Base-by-base conservation (phyloP, 2,113 vertebrate species). In the Xerus inauris region DNA sequence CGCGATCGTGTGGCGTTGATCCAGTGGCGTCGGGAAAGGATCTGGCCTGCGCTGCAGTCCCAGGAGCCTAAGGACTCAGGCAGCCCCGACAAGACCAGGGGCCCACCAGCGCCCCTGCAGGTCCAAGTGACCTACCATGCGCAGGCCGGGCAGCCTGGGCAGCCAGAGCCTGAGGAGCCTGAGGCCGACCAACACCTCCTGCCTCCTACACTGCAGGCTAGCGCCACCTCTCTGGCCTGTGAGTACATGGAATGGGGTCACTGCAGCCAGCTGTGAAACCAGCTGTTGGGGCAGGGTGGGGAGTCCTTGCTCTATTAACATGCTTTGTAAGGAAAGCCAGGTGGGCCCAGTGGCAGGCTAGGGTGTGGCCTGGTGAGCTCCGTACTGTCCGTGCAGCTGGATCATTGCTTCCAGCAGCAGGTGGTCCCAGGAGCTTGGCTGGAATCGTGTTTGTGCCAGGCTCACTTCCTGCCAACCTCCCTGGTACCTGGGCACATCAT, bases 1-100 rank as follows among this genome's bases (percentile, higher is more conserved):
- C 99, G 99, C 1, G 99, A 99, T 97, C 98, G 99, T 0, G 99
- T 99, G 71, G 99, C 99, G 0, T 97, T 99, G 72, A 99, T 99
- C 97, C 99, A 99, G 40, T 99, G 99, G 99, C 98, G 99, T 67
- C 98, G 99, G 75, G 99, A 99, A 96, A 98, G 99, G 28, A 99
- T 99, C 47, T 98, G 99, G 97, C 99, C 97, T 2, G 96, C 97
- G 57, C 98, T 98, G 96, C 98, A 96, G 98, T 98, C 95, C 6
- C 96, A 95, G 93, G 98, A 99, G 69, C 98, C 90, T 2, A 98
- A 91, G 0, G 98, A 99, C 76, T 92, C 95, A 0, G 98, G 98
- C 54, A 98, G 90, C 85, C 96, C 96, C 88, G 99, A 99, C 97
- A 99, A 97, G 64, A 84, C 91, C 69, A 97, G 98, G 97, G 93